A percentile compares a stretch with the other conserved stretches of the same genome.
Conservation (phyloP, 2,113 vertebrate species). For the Gulo gulo region DNA sequence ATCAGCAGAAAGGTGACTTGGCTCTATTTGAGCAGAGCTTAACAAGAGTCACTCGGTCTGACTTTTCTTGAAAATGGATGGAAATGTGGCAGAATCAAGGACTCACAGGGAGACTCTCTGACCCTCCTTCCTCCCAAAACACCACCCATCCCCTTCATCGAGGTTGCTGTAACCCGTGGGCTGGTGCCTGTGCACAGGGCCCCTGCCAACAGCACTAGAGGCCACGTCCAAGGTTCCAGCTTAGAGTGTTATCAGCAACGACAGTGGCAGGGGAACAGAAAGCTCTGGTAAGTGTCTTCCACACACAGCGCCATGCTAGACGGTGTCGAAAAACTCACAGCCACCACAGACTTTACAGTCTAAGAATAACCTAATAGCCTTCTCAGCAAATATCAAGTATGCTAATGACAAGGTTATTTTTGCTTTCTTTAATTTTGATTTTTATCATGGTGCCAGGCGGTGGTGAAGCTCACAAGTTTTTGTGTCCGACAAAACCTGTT, state of each 20-base stretch:
- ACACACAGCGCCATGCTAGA: neutral
- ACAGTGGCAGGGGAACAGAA: neutral
- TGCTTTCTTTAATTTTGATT: neutral
- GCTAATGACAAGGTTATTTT: neutral
- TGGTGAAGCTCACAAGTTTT: neutral
- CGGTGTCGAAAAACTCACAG: neutral
- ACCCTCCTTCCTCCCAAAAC: too few relatives aligned
- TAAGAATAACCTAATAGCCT: neutral
- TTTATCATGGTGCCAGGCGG: neutral
- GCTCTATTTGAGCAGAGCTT: neutral
- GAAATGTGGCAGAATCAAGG: too few relatives aligned
- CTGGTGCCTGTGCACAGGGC: rapidly evolving
- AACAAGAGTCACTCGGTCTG: neutral
- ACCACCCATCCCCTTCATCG: neutral
- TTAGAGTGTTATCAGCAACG: neutral
- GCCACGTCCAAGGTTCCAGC: neutral
- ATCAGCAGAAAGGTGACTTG: neutral
- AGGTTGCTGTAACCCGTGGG: neutral
- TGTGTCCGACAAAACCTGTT: neutral
- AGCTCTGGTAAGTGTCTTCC: neutral
- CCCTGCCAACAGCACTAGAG: neutral
- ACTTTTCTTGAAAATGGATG: neutral
- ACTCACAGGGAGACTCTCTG: rapidly evolving
- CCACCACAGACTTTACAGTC: neutral
- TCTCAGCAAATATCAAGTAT: neutral